Conservation (phyloP, 2,113 vertebrate species). For the Perognathus longimembris region DNA sequence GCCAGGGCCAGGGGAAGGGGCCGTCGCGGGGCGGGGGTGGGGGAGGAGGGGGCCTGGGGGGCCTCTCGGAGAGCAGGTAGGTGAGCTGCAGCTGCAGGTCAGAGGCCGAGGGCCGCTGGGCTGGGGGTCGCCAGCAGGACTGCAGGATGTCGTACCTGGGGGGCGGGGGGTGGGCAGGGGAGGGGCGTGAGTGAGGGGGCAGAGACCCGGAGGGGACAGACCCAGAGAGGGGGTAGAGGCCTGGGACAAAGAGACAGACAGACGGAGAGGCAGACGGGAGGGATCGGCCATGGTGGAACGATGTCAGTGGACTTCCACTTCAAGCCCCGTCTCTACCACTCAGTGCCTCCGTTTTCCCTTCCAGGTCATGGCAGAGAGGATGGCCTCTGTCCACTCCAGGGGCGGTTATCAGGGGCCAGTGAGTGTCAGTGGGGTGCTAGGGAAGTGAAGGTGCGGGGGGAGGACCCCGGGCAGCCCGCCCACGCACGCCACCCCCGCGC, state of each 20-base stretch:
- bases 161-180: not conserved
- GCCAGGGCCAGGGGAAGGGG: slow-evolving; percentile 94
- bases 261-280: too few relatives aligned
- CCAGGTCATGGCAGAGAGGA: not conserved
- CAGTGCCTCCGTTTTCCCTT: not conserved
- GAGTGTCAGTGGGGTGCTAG: not conserved
- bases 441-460: not conserved
- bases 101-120: slow-evolving; percentile 91
- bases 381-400: not conserved
- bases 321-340: not conserved
- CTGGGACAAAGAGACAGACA: too few relatives aligned
- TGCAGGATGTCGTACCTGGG: slow-evolving; percentile 96
- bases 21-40: slow-evolving; percentile 91
- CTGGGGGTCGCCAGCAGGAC: slow-evolving; percentile 93
- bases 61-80: slow-evolving; percentile 89
- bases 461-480: too few relatives aligned
- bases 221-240: not conserved
- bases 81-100: slow-evolving; percentile 94
- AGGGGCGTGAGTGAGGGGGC: not conserved
- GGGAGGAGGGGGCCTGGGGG: slow-evolving; percentile 70
- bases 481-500: too few relatives aligned
- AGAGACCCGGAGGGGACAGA: not conserved
- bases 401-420: too few relatives aligned
- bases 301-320: too few relatives aligned
- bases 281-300: too few relatives aligned